Conservation (phyloP, 53 echinoderm and acorn worm species). For the Stichopus horrens region DNA sequence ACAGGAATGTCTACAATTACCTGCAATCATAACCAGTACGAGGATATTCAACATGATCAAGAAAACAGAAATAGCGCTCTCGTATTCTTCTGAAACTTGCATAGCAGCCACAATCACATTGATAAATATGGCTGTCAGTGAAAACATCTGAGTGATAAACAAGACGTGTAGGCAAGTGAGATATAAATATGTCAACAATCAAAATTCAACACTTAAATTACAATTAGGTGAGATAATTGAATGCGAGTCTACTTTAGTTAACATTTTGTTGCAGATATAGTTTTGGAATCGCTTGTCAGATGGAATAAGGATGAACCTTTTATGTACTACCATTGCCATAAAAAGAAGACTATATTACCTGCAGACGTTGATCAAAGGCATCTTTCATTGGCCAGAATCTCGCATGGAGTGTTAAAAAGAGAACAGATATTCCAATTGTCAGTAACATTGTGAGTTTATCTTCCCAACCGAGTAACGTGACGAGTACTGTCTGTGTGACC, state of each 20-base stretch:
- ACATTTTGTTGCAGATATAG: no score
- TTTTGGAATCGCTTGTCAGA: no score
- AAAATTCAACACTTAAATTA: no score
- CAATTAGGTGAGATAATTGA: no score
- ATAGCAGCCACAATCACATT: constrained; percentile 15
- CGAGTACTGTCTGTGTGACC: not conserved
- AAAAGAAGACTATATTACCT: no score
- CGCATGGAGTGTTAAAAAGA: constrained; percentile 53
- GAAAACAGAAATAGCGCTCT: not conserved
- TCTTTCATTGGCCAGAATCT: constrained; percentile 56
- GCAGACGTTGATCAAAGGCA: no score
- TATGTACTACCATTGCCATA: no score
- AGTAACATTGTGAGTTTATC: constrained; percentile 47
- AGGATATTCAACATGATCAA: not conserved
- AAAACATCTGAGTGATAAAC: constrained; percentile 6
- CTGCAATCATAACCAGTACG: not conserved
- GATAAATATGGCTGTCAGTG: constrained; percentile 13
- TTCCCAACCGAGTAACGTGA: not conserved
- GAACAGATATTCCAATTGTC: constrained; percentile 49
- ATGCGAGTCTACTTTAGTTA: no score
- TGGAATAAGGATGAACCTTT: no score
- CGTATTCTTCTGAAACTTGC: constrained; percentile 13
- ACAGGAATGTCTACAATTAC: no score
- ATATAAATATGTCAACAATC: no score
- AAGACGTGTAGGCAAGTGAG: no score